Base-by-base conservation (phyloP, 2,113 vertebrate genomes). In the Charina bottae region DNA sequence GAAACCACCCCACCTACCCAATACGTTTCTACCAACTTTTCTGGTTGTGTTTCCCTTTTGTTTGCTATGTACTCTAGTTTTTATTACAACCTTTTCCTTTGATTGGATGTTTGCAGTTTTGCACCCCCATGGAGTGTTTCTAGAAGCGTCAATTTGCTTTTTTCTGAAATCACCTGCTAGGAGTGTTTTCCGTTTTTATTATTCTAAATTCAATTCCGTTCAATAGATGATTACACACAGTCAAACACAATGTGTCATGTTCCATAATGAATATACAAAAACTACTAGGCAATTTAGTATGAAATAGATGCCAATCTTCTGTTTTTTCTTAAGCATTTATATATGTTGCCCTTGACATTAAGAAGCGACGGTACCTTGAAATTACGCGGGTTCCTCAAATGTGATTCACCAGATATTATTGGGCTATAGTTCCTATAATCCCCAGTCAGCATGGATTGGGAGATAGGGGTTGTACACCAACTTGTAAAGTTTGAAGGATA, bases 81-180 rank as follows among this genome's bases (percentile, higher is more conserved):
- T 2, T 0, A 96, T 96, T 95, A 94, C 92, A 93, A 93, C 42
- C 89, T 85, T 93, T 95, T 96, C 94, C 92, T 96, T 93, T 15
- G 0, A 0, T 0, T 2, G 26, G 28, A 28, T 55, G 93, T 90
- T 0, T 4, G 95, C 89, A 91, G 46, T 0, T 60, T 92, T 55
- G 92, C 42, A 87, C 86, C 87, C 95, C 91, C 62, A 90, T 94
- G 94, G 95, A 91, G 42, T 87, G 55, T 49, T 17, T 58, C 94
- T 95, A 96, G 83, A 37, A 89, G 86, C 53, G 54, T 54, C 53
- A 0, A 6, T 0, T 0, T 0, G 1, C 60, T 42, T 17, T 15
- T 56, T 42, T 59, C 58, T 88, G 89, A 90, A 68, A 90, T 28
- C 56, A 58, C 91, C 87, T 26, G 5, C 56, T 92, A 11, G 21